Evolutionary conservation across 2,797 vertebrate genomes (phyloP).

Genomic region (Corythornis leucogaster): DNA sequence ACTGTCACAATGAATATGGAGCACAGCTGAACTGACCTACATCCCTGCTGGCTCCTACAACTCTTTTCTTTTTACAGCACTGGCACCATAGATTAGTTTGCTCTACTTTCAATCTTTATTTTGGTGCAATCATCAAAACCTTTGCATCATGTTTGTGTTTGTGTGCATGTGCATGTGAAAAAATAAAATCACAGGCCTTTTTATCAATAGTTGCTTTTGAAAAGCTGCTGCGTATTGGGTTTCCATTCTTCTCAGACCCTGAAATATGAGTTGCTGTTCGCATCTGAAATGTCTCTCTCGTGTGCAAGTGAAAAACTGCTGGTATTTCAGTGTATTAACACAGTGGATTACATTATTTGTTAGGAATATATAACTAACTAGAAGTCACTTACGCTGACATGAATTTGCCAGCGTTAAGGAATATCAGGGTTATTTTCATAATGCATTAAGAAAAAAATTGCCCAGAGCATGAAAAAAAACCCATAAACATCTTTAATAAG

Average conservation of each 20-base stretch:
- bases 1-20: slow-evolving; percentile 46
- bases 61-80: background rate
- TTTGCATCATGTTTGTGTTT: background rate
- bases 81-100: background rate
- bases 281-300: background rate
- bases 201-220: background rate
- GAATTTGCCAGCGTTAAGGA: background rate
- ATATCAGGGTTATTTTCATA: background rate
- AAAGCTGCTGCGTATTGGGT: background rate
- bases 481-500: background rate
- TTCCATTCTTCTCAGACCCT: background rate
- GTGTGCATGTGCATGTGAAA: background rate
- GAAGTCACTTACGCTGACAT: background rate
- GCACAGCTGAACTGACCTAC: slow-evolving; percentile 37
- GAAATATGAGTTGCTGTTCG: background rate
- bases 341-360: background rate
- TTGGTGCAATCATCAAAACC: background rate
- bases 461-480: background rate
- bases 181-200: background rate
- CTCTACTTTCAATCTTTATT: background rate
- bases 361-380: background rate
- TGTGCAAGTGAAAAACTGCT: background rate
- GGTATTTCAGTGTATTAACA: background rate
- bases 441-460: background rate
- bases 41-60: background rate